Base-by-base conservation (phyloP, 2,888 invertebrate genomes). In the Crossocerus cetratus region DNA sequence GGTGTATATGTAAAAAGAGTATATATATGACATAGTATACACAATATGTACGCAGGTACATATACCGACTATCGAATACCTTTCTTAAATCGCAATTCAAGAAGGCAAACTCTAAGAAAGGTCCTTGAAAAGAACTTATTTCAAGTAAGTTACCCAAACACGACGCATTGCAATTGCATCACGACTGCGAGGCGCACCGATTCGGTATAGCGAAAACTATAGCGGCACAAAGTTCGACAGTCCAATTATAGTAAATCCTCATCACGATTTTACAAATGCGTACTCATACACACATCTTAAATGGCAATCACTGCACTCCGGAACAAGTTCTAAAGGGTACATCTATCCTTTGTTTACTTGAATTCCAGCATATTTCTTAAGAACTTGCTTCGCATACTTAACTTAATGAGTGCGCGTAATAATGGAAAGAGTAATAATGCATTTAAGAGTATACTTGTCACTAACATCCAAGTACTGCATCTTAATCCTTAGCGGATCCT, bases 101-200 rank as follows among this genome's bases (percentile, higher is more conserved):
- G 72, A 66, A 13, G 58, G 58, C 62, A 64, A 54, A 65, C 71
- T 79, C 72, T 79, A 71, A 78, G 78, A 76, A 32, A 32, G 32
- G 32, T 32, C 74, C 71, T 55, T 74, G 63, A 61, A 61, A 66
- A 58, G 74, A 78, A 78, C 61, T 79, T 78, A 78, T 78, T 78
- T 71, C 74, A 72, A 71, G 69, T 74, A 55, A 64, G 71, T 43
- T 73, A 63, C 66, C 70, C 54, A 49, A 60, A 57, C 64, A 63
- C 64, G 72, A 65, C 32, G 11, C 32, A 56, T 63, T 69, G 49
- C 21, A 56, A 55, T 64, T 58, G 71, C 66, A 77, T 54, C 61
- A 65, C 58, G 72, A 65, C 62, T 74, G 63, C 42, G 32, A 32
- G 32, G 32, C 32, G 32, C 32, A 32, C 32, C 8, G 11, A 32